Conservation (phyloP, 1,140 invertebrate species). For the Hermetia illucens region DNA sequence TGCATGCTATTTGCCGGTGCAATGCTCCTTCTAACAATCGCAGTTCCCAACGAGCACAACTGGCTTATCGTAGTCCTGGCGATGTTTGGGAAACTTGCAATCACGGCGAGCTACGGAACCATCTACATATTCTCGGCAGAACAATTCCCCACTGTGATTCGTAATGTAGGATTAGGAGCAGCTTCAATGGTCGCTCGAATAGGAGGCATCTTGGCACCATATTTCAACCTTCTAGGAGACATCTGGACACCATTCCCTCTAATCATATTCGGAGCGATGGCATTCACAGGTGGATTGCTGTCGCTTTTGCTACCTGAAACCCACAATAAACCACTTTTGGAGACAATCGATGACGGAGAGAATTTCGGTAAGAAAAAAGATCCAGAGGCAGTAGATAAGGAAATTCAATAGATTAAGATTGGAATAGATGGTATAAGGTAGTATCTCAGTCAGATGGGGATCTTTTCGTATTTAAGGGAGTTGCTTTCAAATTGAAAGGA, state of each 20-base stretch:
- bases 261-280: constrained; percentile 51
- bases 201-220: constrained; percentile 63
- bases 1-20: constrained; percentile 54
- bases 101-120: constrained; percentile 64
- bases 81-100: constrained; percentile 70
- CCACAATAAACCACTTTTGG: constrained; percentile 53
- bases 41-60: constrained; percentile 39
- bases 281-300: constrained; percentile 47
- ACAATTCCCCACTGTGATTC: constrained; percentile 69
- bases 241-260: constrained; percentile 52
- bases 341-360: constrained; percentile 60
- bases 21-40: constrained; percentile 40
- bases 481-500: no score
- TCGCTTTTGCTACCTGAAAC: constrained; percentile 64
- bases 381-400: no score
- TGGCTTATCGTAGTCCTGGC: constrained; percentile 50
- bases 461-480: no score
- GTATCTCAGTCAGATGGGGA: no score
- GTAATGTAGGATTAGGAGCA: constrained; percentile 63
- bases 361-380: constrained; percentile 45
- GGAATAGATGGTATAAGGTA: no score
- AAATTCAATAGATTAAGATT: no score
- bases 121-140: constrained; percentile 71
- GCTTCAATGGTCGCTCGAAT: constrained; percentile 62
- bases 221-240: constrained; percentile 46